These are phyloP conservation scores for Drosophila malerkotliana DNA, from an alignment of 1,140 invertebrate genomes.

Conservation along the genomic window DNA sequence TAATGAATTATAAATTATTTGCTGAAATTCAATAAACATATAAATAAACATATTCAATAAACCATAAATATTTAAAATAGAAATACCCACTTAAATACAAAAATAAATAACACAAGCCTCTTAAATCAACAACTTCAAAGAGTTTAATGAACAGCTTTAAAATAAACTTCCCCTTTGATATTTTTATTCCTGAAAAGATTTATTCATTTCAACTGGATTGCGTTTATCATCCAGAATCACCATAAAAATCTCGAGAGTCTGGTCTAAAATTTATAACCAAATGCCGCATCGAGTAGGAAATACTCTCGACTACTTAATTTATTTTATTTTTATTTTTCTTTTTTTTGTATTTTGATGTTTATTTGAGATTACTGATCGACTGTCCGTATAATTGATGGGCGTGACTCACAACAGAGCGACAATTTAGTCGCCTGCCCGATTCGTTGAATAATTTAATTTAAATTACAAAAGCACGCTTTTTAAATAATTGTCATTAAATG, in stretches of 20 bases:
- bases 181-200: too few species aligned
- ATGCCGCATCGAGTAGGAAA: not conserved
- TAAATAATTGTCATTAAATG: constrained; percentile 3
- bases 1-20: too few species aligned
- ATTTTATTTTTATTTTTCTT: not conserved
- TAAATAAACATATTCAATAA: too few species aligned
- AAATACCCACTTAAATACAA: too few species aligned
- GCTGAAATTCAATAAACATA: too few species aligned
- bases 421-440: not conserved
- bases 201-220: too few species aligned
- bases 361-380: constrained; percentile 1
- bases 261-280: not conserved
- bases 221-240: not conserved
- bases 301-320: not conserved
- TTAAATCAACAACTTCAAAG: too few species aligned
- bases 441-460: constrained; percentile 4
- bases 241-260: not conserved
- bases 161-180: too few species aligned
- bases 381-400: constrained; percentile 4
- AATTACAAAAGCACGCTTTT: constrained; percentile 9
- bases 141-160: too few species aligned
- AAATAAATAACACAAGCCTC: too few species aligned
- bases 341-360: not conserved
- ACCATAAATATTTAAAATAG: too few species aligned
- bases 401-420: not conserved